Evolutionary conservation across 2,113 vertebrate species (phyloP).

Genomic region (Brachypodius melanocephalos): DNA sequence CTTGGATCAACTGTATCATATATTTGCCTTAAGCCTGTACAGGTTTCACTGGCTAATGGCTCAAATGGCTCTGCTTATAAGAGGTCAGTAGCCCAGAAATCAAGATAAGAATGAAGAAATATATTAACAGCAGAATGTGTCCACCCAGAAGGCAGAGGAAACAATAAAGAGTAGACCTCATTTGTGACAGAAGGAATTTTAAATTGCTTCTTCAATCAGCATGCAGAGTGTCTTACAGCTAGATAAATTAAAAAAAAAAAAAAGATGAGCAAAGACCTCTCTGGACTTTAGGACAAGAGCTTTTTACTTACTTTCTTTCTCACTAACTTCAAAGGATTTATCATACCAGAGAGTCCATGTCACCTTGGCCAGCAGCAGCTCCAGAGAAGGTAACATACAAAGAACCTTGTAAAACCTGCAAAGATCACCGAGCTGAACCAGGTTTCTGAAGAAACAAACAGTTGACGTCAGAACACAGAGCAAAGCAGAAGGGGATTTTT

Average conservation of each 20-base stretch:
- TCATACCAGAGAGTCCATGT: neutral
- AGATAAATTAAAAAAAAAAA: neutral
- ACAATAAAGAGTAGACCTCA: neutral
- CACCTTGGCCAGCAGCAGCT: neutral
- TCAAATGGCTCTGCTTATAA: neutral
- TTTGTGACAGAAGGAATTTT: neutral
- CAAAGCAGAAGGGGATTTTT: neutral
- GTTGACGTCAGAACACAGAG: neutral
- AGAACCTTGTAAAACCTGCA: neutral
- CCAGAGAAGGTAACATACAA: rapidly evolving
- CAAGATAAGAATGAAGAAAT: neutral
- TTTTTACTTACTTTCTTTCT: neutral
- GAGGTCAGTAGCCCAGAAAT: neutral
- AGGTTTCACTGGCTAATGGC: neutral
- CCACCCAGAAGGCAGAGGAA: neutral
- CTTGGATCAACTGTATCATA: neutral
- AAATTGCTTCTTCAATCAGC: neutral
- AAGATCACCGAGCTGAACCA: neutral
- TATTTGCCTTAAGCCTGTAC: neutral
- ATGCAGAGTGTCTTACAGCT: neutral
- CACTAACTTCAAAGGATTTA: neutral
- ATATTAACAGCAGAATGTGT: neutral
- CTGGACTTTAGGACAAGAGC: neutral
- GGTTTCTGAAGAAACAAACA: neutral
- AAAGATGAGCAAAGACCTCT: neutral